Evolutionary conservation across 2,113 vertebrate species (phyloP).

Genomic region (Phrynosoma platyrhinos): DNA sequence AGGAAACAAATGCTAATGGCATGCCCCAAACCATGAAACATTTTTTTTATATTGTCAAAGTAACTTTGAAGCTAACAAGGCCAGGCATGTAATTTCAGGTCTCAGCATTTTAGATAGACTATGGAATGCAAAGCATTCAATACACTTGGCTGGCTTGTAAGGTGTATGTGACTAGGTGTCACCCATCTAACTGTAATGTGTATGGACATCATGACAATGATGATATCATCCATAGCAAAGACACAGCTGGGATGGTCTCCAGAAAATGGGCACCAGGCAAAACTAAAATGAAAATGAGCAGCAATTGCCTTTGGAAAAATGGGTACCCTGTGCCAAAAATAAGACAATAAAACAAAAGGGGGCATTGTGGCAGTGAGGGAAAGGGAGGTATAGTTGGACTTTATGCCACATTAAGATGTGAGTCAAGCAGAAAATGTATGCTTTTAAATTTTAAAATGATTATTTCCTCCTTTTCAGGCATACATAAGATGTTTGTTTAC

Average conservation of each 20-base stretch:
- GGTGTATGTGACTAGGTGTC: slow-evolving; percentile 51
- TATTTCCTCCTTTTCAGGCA: slow-evolving; percentile 18
- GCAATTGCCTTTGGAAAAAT: slow-evolving; percentile 35
- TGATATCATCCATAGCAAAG: slow-evolving; percentile 23
- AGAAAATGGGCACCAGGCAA: slow-evolving; percentile 41
- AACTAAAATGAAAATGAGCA: slow-evolving; percentile 32
- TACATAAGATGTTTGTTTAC: not conserved
- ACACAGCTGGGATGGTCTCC: slow-evolving; percentile 51
- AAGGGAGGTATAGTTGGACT: not conserved
- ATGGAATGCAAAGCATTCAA: slow-evolving; percentile 47
- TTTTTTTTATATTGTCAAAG: slow-evolving; percentile 64
- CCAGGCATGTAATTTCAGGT: slow-evolving; percentile 52
- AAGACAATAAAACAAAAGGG: not conserved
- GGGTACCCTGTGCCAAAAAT: not conserved
- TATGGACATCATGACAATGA: slow-evolving; percentile 60
- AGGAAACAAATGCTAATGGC: slow-evolving; percentile 74
- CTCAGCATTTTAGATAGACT: slow-evolving; percentile 54
- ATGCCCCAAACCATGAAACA: slow-evolving; percentile 66
- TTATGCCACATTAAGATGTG: not conserved
- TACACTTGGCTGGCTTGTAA: slow-evolving; percentile 48
- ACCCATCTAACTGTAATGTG: slow-evolving; percentile 55
- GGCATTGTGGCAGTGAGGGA: not conserved
- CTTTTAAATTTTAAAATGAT: not conserved
- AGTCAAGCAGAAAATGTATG: not conserved
- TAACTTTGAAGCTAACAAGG: slow-evolving; percentile 68